A percentile compares a stretch with the other conserved stretches of the same genome.
Evolutionary conservation across 2,113 vertebrate species (phyloP).

Genomic region (Ciconia boyciana): DNA sequence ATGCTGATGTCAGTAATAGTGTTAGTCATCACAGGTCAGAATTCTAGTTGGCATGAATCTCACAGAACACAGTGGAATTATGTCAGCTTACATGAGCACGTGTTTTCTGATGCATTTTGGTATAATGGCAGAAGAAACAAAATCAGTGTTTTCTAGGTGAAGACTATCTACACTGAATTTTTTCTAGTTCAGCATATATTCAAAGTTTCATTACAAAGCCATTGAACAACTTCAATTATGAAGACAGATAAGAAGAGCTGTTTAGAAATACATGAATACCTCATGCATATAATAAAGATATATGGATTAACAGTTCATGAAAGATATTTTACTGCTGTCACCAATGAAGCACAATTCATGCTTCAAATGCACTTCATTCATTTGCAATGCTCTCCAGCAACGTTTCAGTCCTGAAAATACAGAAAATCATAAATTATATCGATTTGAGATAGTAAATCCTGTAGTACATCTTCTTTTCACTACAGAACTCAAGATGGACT

Average conservation of each 20-base stretch:
- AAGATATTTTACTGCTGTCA: neutral
- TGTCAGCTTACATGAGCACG: fast-evolving
- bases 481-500: neutral
- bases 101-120: neutral
- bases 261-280: neutral
- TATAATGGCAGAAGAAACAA: neutral
- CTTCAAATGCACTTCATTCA: neutral
- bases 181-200: neutral
- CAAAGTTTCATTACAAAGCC: neutral
- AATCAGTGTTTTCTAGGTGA: neutral
- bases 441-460: neutral
- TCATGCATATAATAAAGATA: neutral
- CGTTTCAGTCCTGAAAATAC: neutral
- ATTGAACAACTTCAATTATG: neutral
- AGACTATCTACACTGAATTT: neutral
- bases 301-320: neutral
- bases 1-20: neutral
- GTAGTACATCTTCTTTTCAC: neutral
- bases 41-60: neutral
- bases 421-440: neutral
- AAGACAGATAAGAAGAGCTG: neutral
- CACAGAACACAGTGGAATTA: neutral
- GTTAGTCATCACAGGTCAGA: neutral
- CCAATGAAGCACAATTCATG: neutral
- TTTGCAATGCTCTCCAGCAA: neutral